Conservation (phyloP, 2,888 invertebrate species). For the Idaea aversata region DNA sequence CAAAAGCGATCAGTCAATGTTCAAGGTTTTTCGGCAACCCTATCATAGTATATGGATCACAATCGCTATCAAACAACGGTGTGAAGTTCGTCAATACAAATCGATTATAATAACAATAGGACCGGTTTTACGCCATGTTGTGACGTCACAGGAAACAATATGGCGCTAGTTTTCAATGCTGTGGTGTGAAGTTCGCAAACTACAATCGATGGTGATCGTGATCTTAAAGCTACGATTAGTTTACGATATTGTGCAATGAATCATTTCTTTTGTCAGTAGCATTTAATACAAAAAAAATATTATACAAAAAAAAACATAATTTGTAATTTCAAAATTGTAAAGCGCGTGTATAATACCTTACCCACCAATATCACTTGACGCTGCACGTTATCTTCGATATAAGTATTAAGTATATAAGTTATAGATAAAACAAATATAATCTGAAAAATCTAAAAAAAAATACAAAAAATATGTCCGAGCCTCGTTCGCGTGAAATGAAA, state of each 20-base stretch:
- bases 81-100: neutral
- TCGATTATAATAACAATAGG: too few relatives aligned
- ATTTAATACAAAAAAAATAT: conserved; percentile 38
- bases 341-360: conserved; percentile 71
- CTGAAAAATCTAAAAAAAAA: conserved; percentile 56
- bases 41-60: conserved; percentile 16
- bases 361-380: conserved; percentile 77
- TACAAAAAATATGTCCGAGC: conserved; percentile 54
- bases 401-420: conserved; percentile 78
- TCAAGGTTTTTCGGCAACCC: conserved; percentile 5
- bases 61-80: neutral
- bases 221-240: neutral
- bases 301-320: conserved; percentile 23
- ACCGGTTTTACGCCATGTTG: too few relatives aligned
- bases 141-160: too few relatives aligned
- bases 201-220: neutral
- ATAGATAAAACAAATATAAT: conserved; percentile 68
- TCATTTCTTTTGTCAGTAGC: conserved; percentile 52
- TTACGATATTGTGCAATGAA: neutral
- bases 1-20: conserved; percentile 22
- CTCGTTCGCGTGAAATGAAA: conserved; percentile 63
- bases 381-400: conserved; percentile 72
- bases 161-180: neutral
- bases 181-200: neutral
- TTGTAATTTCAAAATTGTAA: conserved; percentile 29